phyloP scores from a whole-genome alignment of 2,797 vertebrate species.

The Menidia menidia region DNA sequence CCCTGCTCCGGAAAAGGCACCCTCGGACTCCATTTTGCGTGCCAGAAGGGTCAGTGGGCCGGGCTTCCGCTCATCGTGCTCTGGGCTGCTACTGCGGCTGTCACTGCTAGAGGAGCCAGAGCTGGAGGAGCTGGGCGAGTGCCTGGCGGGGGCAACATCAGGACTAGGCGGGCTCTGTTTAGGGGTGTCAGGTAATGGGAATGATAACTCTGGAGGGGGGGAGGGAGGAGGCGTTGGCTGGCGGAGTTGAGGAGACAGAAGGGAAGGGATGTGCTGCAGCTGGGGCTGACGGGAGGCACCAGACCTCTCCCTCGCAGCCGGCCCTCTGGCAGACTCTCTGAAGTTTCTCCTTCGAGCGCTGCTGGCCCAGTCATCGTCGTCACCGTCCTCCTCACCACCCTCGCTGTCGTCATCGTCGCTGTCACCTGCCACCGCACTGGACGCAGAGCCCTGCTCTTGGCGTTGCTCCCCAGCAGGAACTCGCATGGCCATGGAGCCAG shows the following conservation, averaged over 20 bases:
- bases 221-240: conserved; percentile 83
- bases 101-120: conserved; percentile 84
- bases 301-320: conserved; percentile 75
- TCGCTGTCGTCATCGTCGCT: conserved; percentile 82
- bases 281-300: conserved; percentile 79
- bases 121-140: conserved; percentile 81
- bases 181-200: conserved; percentile 84
- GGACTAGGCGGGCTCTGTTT: conserved; percentile 86
- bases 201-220: conserved; percentile 83
- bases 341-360: conserved; percentile 66
- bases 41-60: conserved; percentile 81
- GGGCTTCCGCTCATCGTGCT: conserved; percentile 82
- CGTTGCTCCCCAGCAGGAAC: conserved; percentile 53
- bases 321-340: conserved; percentile 73
- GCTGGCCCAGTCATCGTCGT: conserved; percentile 80
- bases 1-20: conserved; percentile 78
- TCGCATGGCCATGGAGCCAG: conserved; percentile 70
- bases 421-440: conserved; percentile 73
- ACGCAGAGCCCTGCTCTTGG: conserved; percentile 66
- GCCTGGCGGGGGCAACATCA: conserved; percentile 78
- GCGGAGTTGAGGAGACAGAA: conserved; percentile 82
- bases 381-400: conserved; percentile 76
- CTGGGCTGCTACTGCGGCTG: conserved; percentile 86
- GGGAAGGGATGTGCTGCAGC: conserved; percentile 81
- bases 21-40: conserved; percentile 84